These are phyloP conservation scores for Taxidea taxus DNA, from an alignment of 2,113 vertebrate genomes.

Conservation along the genomic window DNA sequence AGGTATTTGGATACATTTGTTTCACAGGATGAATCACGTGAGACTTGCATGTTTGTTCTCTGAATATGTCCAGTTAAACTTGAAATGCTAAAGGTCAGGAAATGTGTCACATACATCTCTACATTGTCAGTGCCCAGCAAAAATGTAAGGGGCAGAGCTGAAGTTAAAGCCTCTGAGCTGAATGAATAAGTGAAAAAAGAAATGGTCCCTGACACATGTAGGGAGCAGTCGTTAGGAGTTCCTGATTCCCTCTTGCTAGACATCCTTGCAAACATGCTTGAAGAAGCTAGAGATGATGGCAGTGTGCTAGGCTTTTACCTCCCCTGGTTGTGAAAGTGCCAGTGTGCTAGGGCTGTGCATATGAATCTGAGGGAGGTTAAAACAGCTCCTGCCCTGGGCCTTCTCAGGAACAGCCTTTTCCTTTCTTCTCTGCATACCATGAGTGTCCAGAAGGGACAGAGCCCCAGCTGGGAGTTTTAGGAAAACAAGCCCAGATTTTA, in stretches of 20 bases:
- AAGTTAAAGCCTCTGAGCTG: neutral
- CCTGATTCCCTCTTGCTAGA: neutral
- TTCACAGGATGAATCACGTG: neutral
- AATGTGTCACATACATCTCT: neutral
- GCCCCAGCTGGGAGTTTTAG: too few relatives aligned
- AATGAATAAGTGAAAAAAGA: neutral
- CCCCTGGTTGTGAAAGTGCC: neutral
- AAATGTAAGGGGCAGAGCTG: neutral
- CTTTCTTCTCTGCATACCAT: neutral
- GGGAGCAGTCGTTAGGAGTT: neutral
- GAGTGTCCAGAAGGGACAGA: neutral
- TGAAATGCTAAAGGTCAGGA: neutral
- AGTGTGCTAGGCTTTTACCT: neutral
- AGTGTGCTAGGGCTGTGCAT: neutral
- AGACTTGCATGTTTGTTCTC: neutral
- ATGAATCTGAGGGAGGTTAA: neutral
- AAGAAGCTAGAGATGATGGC: neutral
- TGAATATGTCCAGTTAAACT: neutral
- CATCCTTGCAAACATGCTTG: neutral
- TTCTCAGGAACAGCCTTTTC: neutral
- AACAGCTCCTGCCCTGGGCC: neutral
- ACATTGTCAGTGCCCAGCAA: neutral
- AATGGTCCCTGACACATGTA: neutral
- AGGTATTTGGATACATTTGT: neutral
- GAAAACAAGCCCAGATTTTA: neutral